Evolutionary conservation across 2,888 invertebrate species (phyloP).

Genomic region (Deroplatys truncata): DNA sequence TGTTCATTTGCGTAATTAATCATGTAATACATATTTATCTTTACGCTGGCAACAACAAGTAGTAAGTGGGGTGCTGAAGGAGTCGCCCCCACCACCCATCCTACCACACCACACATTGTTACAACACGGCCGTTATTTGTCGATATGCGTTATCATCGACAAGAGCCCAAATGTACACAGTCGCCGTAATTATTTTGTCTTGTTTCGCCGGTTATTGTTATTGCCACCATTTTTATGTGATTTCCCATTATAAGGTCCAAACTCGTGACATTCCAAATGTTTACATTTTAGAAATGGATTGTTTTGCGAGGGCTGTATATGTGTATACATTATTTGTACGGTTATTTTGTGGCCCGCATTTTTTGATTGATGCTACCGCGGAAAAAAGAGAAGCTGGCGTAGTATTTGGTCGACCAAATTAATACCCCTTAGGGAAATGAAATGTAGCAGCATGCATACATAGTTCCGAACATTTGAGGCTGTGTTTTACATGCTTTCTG

Average conservation of each 20-base stretch:
- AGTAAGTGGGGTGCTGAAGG: too few species aligned
- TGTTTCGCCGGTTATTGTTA: conserved; percentile 7
- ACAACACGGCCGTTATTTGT: not conserved
- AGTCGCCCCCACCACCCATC: too few species aligned
- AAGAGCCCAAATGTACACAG: not conserved
- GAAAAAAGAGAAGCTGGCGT: conserved; percentile 9
- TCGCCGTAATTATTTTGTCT: conserved; percentile 15
- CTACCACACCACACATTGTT: not conserved
- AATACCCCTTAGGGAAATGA: conserved; percentile 22
- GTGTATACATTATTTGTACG: conserved; percentile 12
- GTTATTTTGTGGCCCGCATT: conserved; percentile 16
- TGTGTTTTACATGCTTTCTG: conserved; percentile 25
- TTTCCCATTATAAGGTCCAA: not conserved
- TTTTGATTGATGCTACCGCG: conserved; percentile 13
- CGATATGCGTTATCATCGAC: not conserved
- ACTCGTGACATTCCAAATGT: conserved; percentile 1
- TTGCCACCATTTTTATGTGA: conserved; percentile 10
- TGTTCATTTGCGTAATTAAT: too few species aligned
- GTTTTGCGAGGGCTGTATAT: not conserved
- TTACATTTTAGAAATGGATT: conserved; percentile 18
- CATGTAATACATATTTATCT: too few species aligned
- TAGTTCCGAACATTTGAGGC: conserved; percentile 21
- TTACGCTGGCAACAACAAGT: too few species aligned
- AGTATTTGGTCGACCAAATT: conserved; percentile 22
- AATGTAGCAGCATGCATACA: conserved; percentile 14